Evolutionary conservation across 2,888 invertebrate genomes (phyloP).

Genomic region (Drosophila planitibia): DNA sequence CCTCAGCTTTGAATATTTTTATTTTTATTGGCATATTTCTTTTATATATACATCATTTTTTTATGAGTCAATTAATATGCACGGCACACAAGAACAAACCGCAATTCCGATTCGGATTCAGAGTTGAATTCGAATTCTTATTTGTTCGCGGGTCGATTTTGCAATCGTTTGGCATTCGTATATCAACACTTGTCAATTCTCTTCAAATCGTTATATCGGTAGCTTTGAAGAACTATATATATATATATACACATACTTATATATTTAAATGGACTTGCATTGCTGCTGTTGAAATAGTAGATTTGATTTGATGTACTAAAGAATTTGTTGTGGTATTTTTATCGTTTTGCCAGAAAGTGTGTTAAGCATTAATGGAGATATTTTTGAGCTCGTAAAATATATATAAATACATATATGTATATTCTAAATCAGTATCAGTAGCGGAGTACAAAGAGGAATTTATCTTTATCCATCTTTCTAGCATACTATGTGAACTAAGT

Average conservation of each 20-base stretch:
- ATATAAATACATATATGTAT: background rate
- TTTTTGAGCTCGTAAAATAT: background rate
- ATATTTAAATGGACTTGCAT: background rate
- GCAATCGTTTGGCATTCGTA: constrained; percentile 71
- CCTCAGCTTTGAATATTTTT: constrained; percentile 42
- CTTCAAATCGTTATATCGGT: background rate
- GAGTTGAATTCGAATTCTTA: constrained; percentile 53
- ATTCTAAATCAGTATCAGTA: background rate
- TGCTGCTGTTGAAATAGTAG: background rate
- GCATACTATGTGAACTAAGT: background rate
- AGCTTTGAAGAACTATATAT: background rate
- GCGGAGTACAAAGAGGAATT: background rate
- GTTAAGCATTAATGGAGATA: background rate
- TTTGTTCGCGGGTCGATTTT: constrained; percentile 50
- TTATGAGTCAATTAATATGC: constrained; percentile 77
- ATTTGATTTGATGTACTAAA: background rate
- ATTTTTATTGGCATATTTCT: constrained; percentile 74
- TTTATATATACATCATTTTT: constrained; percentile 19
- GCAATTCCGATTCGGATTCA: constrained; percentile 58
- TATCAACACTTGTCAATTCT: constrained; percentile 68
- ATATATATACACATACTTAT: background rate
- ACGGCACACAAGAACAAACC: constrained; percentile 35
- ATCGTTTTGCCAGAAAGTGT: background rate
- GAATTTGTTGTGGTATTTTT: background rate
- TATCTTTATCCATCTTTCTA: background rate